Conservation (phyloP, 1,140 invertebrate genomes). For the Radopholus similis region DNA sequence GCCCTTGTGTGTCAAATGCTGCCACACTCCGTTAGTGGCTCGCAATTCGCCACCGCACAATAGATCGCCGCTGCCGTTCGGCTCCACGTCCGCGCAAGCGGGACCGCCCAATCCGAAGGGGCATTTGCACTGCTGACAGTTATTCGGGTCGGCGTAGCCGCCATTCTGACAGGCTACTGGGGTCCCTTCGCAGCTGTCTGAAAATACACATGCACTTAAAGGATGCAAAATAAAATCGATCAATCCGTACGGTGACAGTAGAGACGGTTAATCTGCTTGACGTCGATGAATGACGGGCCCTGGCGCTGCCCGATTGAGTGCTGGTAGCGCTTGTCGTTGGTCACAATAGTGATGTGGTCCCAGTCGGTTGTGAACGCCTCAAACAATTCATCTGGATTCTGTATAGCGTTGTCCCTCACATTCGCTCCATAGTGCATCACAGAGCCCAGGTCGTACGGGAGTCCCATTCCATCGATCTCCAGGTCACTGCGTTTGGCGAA, state of each 20-base stretch:
- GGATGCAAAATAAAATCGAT: neutral
- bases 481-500: slow-evolving; percentile 43
- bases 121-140: slow-evolving; percentile 51
- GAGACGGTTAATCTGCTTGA: slow-evolving; percentile 58
- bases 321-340: slow-evolving; percentile 52
- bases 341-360: slow-evolving; percentile 56
- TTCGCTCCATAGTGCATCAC: slow-evolving; percentile 59
- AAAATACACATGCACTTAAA: neutral
- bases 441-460: slow-evolving; percentile 60
- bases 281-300: slow-evolving; percentile 59
- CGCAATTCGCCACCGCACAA: slow-evolving; percentile 53
- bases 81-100: slow-evolving; percentile 24
- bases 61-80: slow-evolving; percentile 11
- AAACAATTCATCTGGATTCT: neutral
- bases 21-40: slow-evolving; percentile 43
- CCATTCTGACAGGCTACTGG: slow-evolving; percentile 44
- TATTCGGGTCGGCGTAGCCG: slow-evolving; percentile 60
- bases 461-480: slow-evolving; percentile 55
- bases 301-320: slow-evolving; percentile 56
- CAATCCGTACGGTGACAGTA: slow-evolving; percentile 49
- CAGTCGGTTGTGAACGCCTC: slow-evolving; percentile 56
- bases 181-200: slow-evolving; percentile 43
- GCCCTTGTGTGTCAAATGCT: slow-evolving; percentile 51
- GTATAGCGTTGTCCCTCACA: neutral
- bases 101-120: slow-evolving; percentile 41